Percentiles rank a stretch among this genome's conserved stretches.
phyloP scores from a whole-genome alignment of 2,797 vertebrate genomes.

The Pseudomugil gertrudae region DNA sequence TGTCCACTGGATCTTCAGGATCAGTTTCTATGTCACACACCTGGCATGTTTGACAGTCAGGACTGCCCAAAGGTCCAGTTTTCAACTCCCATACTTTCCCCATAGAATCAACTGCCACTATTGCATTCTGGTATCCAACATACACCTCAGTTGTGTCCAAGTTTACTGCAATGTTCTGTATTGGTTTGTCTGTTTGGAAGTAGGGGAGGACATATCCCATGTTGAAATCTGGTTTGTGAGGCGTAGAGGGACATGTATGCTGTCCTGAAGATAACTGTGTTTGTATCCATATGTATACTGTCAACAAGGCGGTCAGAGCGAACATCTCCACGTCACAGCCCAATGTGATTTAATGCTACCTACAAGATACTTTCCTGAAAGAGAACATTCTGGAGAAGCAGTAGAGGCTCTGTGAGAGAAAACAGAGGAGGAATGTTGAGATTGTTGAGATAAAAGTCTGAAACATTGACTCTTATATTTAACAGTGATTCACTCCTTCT shows the following conservation, averaged over 20 bases:
- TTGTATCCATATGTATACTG: conserved; percentile 78
- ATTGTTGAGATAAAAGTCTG: conserved; percentile 29
- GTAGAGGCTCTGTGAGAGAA: conserved; percentile 50
- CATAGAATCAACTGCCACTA: conserved; percentile 79
- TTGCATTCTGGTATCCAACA: conserved; percentile 85
- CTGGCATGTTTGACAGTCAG: conserved; percentile 83
- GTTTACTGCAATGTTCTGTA: conserved; percentile 87
- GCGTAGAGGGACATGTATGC: conserved; percentile 73
- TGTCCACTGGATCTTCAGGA: conserved; percentile 73
- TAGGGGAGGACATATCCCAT: conserved; percentile 81
- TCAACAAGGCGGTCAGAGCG: conserved; percentile 69
- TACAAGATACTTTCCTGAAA: conserved; percentile 45
- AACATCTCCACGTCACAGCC: conserved; percentile 80
- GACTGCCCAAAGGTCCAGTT: conserved; percentile 88
- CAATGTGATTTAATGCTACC: conserved; percentile 61
- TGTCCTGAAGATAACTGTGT: conserved; percentile 68
- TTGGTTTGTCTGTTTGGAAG: conserved; percentile 73
- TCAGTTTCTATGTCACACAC: conserved; percentile 71
- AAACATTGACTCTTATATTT: conserved; percentile 19
- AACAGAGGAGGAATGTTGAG: conserved; percentile 51
- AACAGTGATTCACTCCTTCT: conserved; percentile 11
- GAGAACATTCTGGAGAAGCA: conserved; percentile 67
- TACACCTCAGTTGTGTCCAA: conserved; percentile 70
- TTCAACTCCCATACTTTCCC: conserved; percentile 75
- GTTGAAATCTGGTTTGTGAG: conserved; percentile 80